phyloP scores from a whole-genome alignment of 2,113 vertebrate genomes.

The Cyanoramphus novaezelandiae region DNA sequence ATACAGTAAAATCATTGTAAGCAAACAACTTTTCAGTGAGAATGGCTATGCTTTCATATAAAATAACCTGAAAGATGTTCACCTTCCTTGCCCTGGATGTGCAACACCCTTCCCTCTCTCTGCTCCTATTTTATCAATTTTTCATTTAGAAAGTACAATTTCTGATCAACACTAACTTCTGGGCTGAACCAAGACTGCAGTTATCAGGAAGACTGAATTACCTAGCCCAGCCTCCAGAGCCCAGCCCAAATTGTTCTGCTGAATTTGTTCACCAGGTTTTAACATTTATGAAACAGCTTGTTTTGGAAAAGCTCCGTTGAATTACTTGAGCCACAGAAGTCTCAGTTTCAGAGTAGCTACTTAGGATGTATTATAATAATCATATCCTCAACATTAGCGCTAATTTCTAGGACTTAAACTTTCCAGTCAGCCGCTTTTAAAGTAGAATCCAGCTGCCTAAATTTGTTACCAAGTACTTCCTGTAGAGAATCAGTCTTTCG shows the following conservation, averaged over 20 bases:
- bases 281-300: not conserved
- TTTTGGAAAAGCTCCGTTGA: not conserved
- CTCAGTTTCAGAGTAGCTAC: not conserved
- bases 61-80: not conserved
- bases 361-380: not conserved
- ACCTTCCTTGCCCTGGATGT: not conserved
- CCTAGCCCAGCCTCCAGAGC: not conserved
- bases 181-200: not conserved
- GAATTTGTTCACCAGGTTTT: not conserved
- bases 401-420: constrained; percentile 26
- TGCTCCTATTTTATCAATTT: not conserved
- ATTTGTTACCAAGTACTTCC: constrained; percentile 35
- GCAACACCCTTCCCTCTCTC: not conserved
- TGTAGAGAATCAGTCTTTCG: not conserved
- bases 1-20: not conserved
- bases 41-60: not conserved
- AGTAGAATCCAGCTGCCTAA: constrained; percentile 9
- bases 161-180: not conserved
- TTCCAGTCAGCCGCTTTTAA: not conserved
- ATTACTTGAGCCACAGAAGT: not conserved
- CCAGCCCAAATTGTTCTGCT: not conserved
- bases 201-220: not conserved
- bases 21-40: not conserved
- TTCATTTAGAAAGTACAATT: not conserved
- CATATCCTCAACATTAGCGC: not conserved